These are phyloP conservation scores for Clamator glandarius DNA, from an alignment of 2,797 vertebrate genomes.

Conservation along the genomic window DNA sequence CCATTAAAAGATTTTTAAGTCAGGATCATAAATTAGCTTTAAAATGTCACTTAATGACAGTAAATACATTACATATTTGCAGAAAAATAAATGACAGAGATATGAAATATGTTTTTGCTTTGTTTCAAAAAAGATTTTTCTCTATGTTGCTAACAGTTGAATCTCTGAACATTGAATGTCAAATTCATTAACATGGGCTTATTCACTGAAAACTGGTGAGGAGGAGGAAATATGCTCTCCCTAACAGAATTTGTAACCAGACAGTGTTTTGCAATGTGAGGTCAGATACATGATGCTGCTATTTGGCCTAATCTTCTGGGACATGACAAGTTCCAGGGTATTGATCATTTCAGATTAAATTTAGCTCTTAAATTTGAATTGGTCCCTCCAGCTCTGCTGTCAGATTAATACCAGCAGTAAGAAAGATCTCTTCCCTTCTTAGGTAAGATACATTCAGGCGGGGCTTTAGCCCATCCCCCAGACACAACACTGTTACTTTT, in stretches of 20 bases:
- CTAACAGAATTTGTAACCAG: constrained; percentile 29
- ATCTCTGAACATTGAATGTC: not conserved
- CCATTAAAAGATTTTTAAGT: not conserved
- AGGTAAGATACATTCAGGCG: constrained; percentile 29
- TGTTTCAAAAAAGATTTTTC: not conserved
- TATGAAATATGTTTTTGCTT: not conserved
- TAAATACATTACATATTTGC: not conserved
- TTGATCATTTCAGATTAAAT: constrained; percentile 71
- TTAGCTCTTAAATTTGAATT: constrained; percentile 53
- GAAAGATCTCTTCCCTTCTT: constrained; percentile 58
- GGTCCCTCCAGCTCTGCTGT: constrained; percentile 65
- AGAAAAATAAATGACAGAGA: not conserved
- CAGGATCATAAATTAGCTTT: not conserved
- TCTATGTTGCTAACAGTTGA: not conserved
- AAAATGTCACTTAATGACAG: not conserved
- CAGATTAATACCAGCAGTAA: constrained; percentile 48
- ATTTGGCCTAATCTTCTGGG: constrained; percentile 55
- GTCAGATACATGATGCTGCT: constrained; percentile 2
- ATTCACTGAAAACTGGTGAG: not conserved
- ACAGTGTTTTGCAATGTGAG: not conserved
- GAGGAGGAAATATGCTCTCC: not conserved
- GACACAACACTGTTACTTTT: not conserved
- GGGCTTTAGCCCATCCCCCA: not conserved
- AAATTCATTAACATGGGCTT: not conserved
- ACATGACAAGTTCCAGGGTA: constrained; percentile 60